A percentile compares a stretch with the other conserved stretches of the same genome.
These are phyloP conservation scores for Mamestra configurata DNA, from an alignment of 1,140 invertebrate genomes.

Conservation along the genomic window DNA sequence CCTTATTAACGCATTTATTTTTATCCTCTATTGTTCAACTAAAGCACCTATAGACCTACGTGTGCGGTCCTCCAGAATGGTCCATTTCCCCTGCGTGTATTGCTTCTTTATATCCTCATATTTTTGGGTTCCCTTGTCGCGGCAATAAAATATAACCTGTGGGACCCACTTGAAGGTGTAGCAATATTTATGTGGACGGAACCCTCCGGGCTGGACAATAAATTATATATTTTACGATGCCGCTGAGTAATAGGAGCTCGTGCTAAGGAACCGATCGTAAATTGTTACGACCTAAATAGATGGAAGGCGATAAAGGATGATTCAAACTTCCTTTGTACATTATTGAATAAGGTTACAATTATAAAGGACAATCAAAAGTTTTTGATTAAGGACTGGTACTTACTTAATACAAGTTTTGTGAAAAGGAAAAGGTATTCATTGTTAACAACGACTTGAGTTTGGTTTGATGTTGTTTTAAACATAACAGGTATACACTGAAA, in stretches of 20 bases:
- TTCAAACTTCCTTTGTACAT: conserved; percentile 15
- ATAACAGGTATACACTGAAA: too few species aligned
- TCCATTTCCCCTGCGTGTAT: conserved; percentile 51
- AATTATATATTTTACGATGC: conserved; percentile 79
- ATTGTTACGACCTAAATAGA: conserved; percentile 72
- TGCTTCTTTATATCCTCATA: conserved; percentile 58
- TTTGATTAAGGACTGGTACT: background rate
- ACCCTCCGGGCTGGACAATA: conserved; percentile 61
- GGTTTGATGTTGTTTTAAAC: background rate
- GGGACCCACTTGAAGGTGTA: conserved; percentile 60
- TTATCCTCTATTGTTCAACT: conserved; percentile 22
- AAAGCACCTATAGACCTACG: background rate
- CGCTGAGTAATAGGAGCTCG: conserved; percentile 74
- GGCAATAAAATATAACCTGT: conserved; percentile 68
- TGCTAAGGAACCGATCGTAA: conserved; percentile 69
- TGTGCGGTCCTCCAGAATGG: conserved; percentile 54
- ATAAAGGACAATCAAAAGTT: background rate
- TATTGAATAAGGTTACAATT: conserved; percentile 16
- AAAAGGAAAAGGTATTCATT: background rate
- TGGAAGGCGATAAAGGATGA: conserved; percentile 37
- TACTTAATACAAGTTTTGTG: background rate
- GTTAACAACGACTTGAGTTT: background rate
- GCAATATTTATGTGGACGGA: conserved; percentile 69
- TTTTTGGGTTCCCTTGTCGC: conserved; percentile 56
- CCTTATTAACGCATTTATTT: conserved; percentile 21